These are phyloP conservation scores for Oscheius sp. DNA, from an alignment of 1,140 invertebrate species.

Conservation along the genomic window DNA sequence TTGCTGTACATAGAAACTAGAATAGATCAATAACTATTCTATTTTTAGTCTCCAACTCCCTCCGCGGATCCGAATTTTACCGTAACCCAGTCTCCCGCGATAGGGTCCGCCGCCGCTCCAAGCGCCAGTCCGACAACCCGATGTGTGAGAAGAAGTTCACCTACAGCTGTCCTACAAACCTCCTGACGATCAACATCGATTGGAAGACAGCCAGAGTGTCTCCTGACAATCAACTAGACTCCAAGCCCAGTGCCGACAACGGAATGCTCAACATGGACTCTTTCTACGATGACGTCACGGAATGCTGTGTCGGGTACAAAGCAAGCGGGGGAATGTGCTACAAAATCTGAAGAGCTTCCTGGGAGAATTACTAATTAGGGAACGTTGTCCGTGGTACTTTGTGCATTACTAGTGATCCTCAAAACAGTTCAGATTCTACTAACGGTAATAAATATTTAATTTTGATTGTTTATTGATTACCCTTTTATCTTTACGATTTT, in stretches of 20 bases:
- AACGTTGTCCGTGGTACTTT: constrained; percentile 9
- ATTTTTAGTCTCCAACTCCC: constrained; percentile 14
- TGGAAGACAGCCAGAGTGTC: constrained; percentile 33
- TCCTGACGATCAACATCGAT: constrained; percentile 52
- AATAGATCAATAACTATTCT: constrained; percentile 13
- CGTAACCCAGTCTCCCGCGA: constrained; percentile 11
- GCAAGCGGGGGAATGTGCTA: constrained; percentile 15
- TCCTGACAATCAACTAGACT: constrained; percentile 27
- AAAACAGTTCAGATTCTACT: no score
- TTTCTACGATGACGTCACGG: constrained; percentile 17
- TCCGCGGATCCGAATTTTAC: constrained; percentile 13
- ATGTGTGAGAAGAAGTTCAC: constrained; percentile 50
- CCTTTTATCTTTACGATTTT: no score
- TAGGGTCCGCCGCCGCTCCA: constrained; percentile 12
- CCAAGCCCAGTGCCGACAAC: constrained; percentile 7
- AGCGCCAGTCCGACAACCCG: not conserved
- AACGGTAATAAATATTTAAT: no score
- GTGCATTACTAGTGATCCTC: no score
- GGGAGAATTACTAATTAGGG: constrained; percentile 2
- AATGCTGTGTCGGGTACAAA: constrained; percentile 20
- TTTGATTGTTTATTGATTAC: no score
- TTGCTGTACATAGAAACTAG: constrained; percentile 23
- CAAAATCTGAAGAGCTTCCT: constrained; percentile 5
- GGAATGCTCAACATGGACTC: not conserved
- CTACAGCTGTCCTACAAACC: constrained; percentile 51